Conservation (phyloP, 2,888 invertebrate genomes). For the Nineta flava region DNA sequence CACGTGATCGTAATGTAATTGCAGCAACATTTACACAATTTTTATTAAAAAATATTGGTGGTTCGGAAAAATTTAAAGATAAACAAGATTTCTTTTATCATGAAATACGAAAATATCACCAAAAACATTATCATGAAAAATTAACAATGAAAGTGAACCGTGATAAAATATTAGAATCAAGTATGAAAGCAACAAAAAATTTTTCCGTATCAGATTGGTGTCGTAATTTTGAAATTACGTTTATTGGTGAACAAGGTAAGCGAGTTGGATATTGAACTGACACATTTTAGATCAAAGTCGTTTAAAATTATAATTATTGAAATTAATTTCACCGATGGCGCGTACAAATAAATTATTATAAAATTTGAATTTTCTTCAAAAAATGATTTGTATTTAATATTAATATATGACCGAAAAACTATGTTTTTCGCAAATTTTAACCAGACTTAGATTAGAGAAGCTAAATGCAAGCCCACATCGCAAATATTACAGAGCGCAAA, state of each 20-base stretch:
- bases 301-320: too few relatives aligned
- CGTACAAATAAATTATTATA: too few relatives aligned
- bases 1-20: conserved; percentile 75
- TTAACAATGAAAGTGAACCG: conserved; percentile 66
- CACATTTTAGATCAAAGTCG: conserved; percentile 6
- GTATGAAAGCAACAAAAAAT: conserved; percentile 71
- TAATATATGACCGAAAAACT: too few relatives aligned
- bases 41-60: conserved; percentile 83
- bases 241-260: conserved; percentile 83
- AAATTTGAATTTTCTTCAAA: too few relatives aligned
- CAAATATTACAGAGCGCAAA: too few relatives aligned
- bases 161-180: conserved; percentile 64
- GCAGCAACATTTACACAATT: conserved; percentile 87
- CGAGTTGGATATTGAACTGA: too few relatives aligned
- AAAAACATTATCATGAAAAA: conserved; percentile 77
- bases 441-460: too few relatives aligned
- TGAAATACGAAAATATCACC: conserved; percentile 66
- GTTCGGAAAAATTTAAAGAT: conserved; percentile 85
- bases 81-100: conserved; percentile 59
- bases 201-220: conserved; percentile 88
- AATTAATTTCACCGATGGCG: too few relatives aligned
- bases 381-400: too few relatives aligned
- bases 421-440: too few relatives aligned
- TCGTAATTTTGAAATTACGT: conserved; percentile 81
- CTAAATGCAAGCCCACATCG: too few relatives aligned